phyloP scores from a whole-genome alignment of 1,140 invertebrate genomes.

The silkworm (Bombyx mori) region DNA sequence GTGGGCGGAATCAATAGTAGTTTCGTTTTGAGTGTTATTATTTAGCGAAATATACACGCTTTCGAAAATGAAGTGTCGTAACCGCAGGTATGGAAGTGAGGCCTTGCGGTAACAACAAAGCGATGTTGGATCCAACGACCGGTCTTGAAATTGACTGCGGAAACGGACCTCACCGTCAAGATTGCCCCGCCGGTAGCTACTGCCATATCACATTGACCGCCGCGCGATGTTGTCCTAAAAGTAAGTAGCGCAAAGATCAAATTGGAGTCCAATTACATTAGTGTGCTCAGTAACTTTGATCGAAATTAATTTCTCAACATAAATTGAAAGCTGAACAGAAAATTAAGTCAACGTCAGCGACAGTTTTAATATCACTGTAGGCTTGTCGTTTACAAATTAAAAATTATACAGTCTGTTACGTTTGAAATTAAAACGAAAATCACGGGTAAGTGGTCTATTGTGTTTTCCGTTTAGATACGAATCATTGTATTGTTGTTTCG shows the following conservation, averaged over 20 bases:
- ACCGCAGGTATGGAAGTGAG: conserved; percentile 84
- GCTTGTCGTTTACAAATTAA: conserved; percentile 4
- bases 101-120: conserved; percentile 87
- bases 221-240: conserved; percentile 87
- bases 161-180: conserved; percentile 81
- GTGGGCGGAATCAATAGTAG: conserved; percentile 2
- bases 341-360: neutral
- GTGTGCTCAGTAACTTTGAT: neutral
- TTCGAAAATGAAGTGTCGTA: conserved; percentile 15
- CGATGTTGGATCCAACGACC: conserved; percentile 79
- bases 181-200: conserved; percentile 86
- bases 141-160: conserved; percentile 88
- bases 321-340: neutral
- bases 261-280: neutral
- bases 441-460: neutral
- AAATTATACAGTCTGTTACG: conserved; percentile 7
- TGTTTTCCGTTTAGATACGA: neutral
- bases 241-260: conserved; percentile 56
- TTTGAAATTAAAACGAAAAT: neutral
- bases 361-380: neutral
- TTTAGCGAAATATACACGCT: neutral
- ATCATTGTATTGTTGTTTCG: conserved; percentile 7
- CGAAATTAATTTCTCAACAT: conserved; percentile 1
- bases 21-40: conserved; percentile 8
- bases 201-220: conserved; percentile 87